Percentiles rank a stretch among this genome's conserved stretches.
Evolutionary conservation across 2,797 vertebrate genomes (phyloP).

Genomic region (Protonibea diacanthus): DNA sequence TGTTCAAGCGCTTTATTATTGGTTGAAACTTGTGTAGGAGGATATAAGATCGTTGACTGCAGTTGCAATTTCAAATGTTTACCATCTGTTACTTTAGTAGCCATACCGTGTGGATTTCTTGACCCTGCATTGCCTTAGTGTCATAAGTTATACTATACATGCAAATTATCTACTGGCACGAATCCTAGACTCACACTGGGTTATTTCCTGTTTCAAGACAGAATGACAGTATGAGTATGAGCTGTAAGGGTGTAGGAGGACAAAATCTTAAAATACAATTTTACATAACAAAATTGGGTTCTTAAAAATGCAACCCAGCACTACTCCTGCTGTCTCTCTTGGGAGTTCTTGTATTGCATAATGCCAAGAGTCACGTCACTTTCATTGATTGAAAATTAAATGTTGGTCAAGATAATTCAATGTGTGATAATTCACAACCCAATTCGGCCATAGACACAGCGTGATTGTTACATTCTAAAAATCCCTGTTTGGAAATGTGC

Average conservation of each 20-base stretch:
- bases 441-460: too few species aligned
- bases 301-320: background rate
- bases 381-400: too few species aligned
- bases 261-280: background rate
- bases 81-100: slow-evolving; percentile 31
- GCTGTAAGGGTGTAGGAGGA: background rate
- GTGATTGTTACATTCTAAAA: too few species aligned
- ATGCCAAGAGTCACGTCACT: too few species aligned
- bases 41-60: background rate
- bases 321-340: too few species aligned
- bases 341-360: too few species aligned
- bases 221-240: background rate
- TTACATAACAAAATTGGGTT: background rate
- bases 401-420: too few species aligned
- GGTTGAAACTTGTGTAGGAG: background rate
- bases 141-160: background rate
- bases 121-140: background rate
- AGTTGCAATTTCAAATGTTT: slow-evolving; percentile 19
- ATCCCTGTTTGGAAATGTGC: too few species aligned
- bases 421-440: too few species aligned
- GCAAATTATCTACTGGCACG: background rate
- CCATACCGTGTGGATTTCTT: background rate
- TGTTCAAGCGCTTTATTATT: background rate
- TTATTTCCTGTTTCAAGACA: background rate
- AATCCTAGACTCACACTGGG: background rate